phyloP scores from a whole-genome alignment of 2,888 invertebrate genomes.

The Trileptium ribeirensis region DNA sequence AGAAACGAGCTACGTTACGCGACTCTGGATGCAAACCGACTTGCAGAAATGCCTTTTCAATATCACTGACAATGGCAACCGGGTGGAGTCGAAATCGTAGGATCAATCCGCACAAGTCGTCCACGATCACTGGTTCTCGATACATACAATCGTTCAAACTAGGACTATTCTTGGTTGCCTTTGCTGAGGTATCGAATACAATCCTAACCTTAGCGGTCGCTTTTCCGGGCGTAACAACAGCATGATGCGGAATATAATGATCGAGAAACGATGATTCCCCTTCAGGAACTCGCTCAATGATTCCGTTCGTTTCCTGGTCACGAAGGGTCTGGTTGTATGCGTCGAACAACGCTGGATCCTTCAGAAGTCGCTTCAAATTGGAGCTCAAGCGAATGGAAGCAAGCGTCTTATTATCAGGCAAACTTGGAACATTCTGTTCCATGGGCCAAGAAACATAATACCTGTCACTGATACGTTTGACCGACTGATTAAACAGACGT shows the following conservation, averaged over 20 bases:
- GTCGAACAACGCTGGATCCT: neutral
- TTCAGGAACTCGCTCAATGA: constrained; percentile 23
- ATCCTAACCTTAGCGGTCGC: constrained; percentile 34
- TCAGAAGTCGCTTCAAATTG: neutral
- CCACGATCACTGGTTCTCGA: constrained; percentile 28
- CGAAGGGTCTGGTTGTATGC: constrained; percentile 21
- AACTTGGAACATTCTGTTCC: neutral
- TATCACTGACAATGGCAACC: constrained; percentile 22
- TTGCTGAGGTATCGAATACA: constrained; percentile 38
- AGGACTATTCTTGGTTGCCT: constrained; percentile 14
- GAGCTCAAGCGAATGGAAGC: neutral
- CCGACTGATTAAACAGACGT: neutral
- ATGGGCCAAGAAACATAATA: neutral
- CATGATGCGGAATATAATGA: constrained; percentile 35
- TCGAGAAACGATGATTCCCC: neutral
- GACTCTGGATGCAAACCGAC: constrained; percentile 28
- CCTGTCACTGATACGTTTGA: neutral
- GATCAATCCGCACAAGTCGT: constrained; percentile 25
- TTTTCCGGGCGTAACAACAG: constrained; percentile 28
- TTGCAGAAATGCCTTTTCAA: constrained; percentile 31
- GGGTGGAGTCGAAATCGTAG: constrained; percentile 30
- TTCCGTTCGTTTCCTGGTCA: constrained; percentile 19
- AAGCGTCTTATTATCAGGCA: neutral
- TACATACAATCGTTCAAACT: constrained; percentile 35
- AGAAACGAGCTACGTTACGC: constrained; percentile 25